A percentile compares a stretch with the other conserved stretches of the same genome.
phyloP scores from a whole-genome alignment of 2,888 invertebrate genomes.

The Lepidonotus clava region DNA sequence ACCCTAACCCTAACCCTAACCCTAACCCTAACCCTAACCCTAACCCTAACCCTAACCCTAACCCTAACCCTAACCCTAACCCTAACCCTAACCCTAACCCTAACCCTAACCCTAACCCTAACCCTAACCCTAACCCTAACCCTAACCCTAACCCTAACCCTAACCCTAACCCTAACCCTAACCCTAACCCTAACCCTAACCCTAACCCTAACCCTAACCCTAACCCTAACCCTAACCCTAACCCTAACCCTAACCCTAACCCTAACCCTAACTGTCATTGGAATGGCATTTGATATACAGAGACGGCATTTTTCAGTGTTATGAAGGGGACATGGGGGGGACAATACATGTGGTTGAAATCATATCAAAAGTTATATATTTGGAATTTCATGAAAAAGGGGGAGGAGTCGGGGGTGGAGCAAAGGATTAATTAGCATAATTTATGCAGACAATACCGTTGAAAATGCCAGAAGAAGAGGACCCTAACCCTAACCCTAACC shows the following conservation, averaged over 20 bases:
- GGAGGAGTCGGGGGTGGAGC: too few relatives aligned
- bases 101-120: constrained; percentile 60
- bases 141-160: constrained; percentile 51
- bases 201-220: constrained; percentile 36
- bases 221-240: constrained; percentile 30
- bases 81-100: constrained; percentile 65
- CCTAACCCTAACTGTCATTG: too few relatives aligned
- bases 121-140: constrained; percentile 54
- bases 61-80: constrained; percentile 65
- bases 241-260: constrained; percentile 33
- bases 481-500: constrained; percentile 54
- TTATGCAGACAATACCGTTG: too few relatives aligned
- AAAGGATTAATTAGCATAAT: too few relatives aligned
- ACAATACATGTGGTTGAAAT: too few relatives aligned
- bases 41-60: constrained; percentile 63
- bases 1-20: constrained; percentile 63
- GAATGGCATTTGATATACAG: too few relatives aligned
- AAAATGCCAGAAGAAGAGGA: too few relatives aligned
- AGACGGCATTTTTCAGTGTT: too few relatives aligned
- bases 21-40: constrained; percentile 64
- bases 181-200: constrained; percentile 36
- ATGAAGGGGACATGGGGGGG: too few relatives aligned
- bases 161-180: constrained; percentile 37
- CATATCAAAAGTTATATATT: too few relatives aligned
- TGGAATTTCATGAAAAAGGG: too few relatives aligned